Conservation (phyloP, 2,888 invertebrate genomes). For the Bugula neritina region DNA sequence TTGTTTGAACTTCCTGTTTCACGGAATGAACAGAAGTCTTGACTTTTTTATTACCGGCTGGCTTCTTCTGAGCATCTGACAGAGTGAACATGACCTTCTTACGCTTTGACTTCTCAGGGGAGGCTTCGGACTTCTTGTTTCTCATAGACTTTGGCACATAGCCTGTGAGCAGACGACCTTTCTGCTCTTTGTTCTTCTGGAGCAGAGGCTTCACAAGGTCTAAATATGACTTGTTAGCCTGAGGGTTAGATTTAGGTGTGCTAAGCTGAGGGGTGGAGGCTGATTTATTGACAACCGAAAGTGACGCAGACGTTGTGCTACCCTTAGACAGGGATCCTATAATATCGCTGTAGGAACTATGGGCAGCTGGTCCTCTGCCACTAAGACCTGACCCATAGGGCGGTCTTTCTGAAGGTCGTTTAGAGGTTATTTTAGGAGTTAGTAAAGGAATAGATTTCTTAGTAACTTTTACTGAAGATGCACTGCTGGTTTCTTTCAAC, state of each 20-base stretch:
- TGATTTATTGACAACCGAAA: not conserved
- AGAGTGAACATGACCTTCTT: slow-evolving; percentile 3
- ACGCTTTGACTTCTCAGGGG: not conserved
- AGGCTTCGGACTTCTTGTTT: not conserved
- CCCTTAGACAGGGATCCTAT: not conserved
- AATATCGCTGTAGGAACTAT: not conserved
- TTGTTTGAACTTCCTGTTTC: too few relatives aligned
- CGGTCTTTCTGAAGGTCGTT: too few relatives aligned
- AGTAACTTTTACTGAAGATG: not conserved
- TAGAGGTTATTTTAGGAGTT: not conserved
- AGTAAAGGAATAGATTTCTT: not conserved
- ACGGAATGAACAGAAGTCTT: too few relatives aligned
- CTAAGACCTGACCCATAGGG: too few relatives aligned
- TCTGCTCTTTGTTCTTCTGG: slow-evolving; percentile 15
- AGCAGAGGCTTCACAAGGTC: slow-evolving; percentile 25
- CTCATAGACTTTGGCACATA: slow-evolving; percentile 20
- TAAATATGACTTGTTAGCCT: slow-evolving; percentile 15
- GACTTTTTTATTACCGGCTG: too few relatives aligned
- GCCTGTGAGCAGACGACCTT: not conserved
- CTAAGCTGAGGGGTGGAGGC: not conserved
- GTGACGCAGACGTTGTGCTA: not conserved
- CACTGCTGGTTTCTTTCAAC: not conserved
- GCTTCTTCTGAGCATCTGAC: not conserved
- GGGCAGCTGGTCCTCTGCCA: too few relatives aligned
- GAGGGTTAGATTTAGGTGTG: not conserved